phyloP scores from a whole-genome alignment of 2,888 invertebrate species.

The Chrysolina haemoptera region DNA sequence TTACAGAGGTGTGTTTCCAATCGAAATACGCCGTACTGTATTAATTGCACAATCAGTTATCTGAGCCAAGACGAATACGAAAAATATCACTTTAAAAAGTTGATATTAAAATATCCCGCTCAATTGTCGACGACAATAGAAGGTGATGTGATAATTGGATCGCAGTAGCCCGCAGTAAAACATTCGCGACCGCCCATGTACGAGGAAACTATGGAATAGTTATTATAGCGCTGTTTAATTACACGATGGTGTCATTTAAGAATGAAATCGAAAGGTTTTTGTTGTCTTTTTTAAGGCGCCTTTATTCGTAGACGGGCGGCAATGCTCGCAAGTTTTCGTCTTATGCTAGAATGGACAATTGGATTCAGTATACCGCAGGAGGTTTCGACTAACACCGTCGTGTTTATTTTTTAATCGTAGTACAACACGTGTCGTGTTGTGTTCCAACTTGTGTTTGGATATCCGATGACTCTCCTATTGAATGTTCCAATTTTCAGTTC shows the following conservation, averaged over 20 bases:
- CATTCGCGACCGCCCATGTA: constrained; percentile 1
- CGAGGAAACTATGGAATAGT: constrained; percentile 14
- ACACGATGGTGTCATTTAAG: constrained; percentile 27
- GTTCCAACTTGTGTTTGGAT: constrained; percentile 27
- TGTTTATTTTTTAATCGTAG: constrained; percentile 32
- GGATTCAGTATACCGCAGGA: constrained; percentile 38
- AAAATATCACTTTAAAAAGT: no score
- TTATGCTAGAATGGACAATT: constrained; percentile 36
- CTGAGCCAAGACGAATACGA: no score
- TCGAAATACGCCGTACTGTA: no score
- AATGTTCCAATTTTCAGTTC: constrained; percentile 7
- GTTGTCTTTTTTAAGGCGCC: constrained; percentile 44
- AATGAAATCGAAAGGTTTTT: constrained; percentile 39
- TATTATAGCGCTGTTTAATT: constrained; percentile 26
- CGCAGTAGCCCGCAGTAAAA: constrained; percentile 8
- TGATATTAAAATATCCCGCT: no score
- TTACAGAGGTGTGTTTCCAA: no score
- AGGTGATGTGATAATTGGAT: background rate
- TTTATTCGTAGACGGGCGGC: constrained; percentile 47
- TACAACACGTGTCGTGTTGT: constrained; percentile 41
- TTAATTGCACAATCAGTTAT: no score
- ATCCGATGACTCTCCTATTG: constrained; percentile 16
- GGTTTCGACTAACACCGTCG: constrained; percentile 28
- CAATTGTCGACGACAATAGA: no score
- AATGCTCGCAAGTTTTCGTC: constrained; percentile 47